Evolutionary conservation across 2,888 invertebrate genomes (phyloP).

Genomic region (Epicampocera succincta): DNA sequence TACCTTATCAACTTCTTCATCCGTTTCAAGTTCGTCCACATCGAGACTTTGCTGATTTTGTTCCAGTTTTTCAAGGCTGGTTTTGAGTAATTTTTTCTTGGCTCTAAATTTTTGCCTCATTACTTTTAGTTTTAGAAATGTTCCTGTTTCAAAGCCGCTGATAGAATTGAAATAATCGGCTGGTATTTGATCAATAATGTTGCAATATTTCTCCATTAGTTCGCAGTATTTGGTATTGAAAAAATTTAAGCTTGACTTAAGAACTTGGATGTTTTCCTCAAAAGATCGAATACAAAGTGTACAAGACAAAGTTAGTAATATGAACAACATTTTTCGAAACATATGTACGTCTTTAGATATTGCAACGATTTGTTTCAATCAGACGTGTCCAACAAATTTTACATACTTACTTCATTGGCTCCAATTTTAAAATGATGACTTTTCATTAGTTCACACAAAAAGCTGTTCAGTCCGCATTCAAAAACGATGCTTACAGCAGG

Average conservation of each 20-base stretch:
- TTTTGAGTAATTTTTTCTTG: slow-evolving; percentile 82
- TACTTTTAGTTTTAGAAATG: slow-evolving; percentile 84
- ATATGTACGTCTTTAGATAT: too few relatives aligned
- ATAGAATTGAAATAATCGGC: slow-evolving; percentile 84
- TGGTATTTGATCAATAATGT: slow-evolving; percentile 86
- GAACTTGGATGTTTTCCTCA: slow-evolving; percentile 72
- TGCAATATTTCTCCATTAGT: slow-evolving; percentile 85
- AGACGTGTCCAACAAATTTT: neutral
- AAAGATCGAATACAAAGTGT: too few relatives aligned
- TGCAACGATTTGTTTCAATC: too few relatives aligned
- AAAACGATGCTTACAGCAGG: slow-evolving; percentile 76
- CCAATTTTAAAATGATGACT: slow-evolving; percentile 75
- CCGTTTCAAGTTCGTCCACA: slow-evolving; percentile 60
- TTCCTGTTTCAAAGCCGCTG: slow-evolving; percentile 84
- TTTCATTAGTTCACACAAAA: slow-evolving; percentile 75
- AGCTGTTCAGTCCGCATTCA: slow-evolving; percentile 75
- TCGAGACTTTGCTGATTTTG: slow-evolving; percentile 51
- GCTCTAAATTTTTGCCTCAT: slow-evolving; percentile 84
- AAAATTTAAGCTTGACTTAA: slow-evolving; percentile 73
- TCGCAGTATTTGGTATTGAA: slow-evolving; percentile 84
- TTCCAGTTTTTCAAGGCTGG: slow-evolving; percentile 73
- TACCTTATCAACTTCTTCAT: neutral
- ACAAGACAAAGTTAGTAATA: too few relatives aligned
- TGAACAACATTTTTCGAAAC: too few relatives aligned
- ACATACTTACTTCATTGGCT: slow-evolving; percentile 66